A percentile compares a stretch with the other conserved stretches of the same genome.
These are phyloP conservation scores for Ochropleura leucogaster DNA, from an alignment of 2,888 invertebrate genomes.

Conservation along the genomic window DNA sequence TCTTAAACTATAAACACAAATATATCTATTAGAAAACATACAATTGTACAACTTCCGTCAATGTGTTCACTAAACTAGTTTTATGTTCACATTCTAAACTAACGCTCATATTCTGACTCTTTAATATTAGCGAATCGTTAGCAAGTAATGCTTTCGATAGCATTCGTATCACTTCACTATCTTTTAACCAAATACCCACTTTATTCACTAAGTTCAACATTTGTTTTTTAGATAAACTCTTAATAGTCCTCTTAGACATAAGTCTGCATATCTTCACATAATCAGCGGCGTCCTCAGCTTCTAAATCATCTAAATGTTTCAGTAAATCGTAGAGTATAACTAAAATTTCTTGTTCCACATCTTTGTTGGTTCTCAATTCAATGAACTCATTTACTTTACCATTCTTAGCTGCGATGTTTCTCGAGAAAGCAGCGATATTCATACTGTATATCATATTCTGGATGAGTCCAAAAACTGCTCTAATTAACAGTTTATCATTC, in stretches of 20 bases:
- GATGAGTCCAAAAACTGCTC: slow-evolving; percentile 73
- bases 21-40: slow-evolving; percentile 66
- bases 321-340: slow-evolving; percentile 76
- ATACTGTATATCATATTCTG: slow-evolving; percentile 79
- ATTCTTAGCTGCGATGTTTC: slow-evolving; percentile 70
- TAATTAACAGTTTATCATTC: slow-evolving; percentile 75
- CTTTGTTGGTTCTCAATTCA: slow-evolving; percentile 82
- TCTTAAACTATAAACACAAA: slow-evolving; percentile 1
- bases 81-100: slow-evolving; percentile 53
- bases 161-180: slow-evolving; percentile 73
- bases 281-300: slow-evolving; percentile 71
- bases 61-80: slow-evolving; percentile 69
- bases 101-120: slow-evolving; percentile 69
- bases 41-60: slow-evolving; percentile 72
- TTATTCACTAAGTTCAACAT: slow-evolving; percentile 76
- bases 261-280: slow-evolving; percentile 78
- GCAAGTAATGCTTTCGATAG: slow-evolving; percentile 74
- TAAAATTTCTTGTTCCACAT: slow-evolving; percentile 81
- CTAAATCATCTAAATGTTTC: slow-evolving; percentile 74
- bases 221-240: slow-evolving; percentile 80
- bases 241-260: slow-evolving; percentile 80
- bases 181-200: slow-evolving; percentile 67
- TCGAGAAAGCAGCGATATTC: slow-evolving; percentile 75
- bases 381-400: slow-evolving; percentile 70
- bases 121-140: slow-evolving; percentile 76